Evolutionary conservation across 2,797 vertebrate genomes (phyloP).

Genomic region (Chiroxiphia lanceolata): DNA sequence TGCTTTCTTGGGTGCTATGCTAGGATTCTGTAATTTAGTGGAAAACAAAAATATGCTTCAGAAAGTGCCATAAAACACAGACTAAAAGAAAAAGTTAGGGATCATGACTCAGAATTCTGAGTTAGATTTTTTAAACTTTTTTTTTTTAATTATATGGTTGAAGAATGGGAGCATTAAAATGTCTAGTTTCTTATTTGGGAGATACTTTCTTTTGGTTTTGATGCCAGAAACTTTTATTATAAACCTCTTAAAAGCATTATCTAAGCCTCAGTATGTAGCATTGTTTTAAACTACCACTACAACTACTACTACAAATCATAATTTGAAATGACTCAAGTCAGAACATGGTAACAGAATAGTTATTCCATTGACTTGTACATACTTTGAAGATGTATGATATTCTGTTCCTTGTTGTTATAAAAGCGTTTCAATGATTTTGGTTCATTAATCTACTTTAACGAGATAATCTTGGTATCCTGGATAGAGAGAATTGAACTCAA

Average conservation of each 20-base stretch:
- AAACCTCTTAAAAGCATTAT: neutral
- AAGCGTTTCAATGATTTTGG: neutral
- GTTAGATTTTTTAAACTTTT: neutral
- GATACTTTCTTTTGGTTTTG: neutral
- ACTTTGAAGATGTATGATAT: neutral
- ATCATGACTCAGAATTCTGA: neutral
- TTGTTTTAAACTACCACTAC: neutral
- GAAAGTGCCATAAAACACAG: neutral
- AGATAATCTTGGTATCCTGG: neutral
- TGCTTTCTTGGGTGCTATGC: neutral
- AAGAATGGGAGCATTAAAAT: neutral
- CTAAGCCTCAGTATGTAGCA: accelerated
- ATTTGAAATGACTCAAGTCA: neutral
- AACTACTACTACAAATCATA: neutral
- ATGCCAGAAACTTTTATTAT: neutral
- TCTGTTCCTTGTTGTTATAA: neutral
- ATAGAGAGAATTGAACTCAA: neutral
- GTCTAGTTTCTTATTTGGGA: neutral
- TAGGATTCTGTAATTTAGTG: neutral
- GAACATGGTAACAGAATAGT: neutral
- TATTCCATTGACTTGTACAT: neutral
- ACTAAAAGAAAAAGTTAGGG: neutral
- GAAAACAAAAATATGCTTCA: neutral
- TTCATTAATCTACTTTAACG: neutral
- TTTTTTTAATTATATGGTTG: neutral